Base-by-base conservation (phyloP, 1,140 invertebrate species). In the Latrodectus geometricus region DNA sequence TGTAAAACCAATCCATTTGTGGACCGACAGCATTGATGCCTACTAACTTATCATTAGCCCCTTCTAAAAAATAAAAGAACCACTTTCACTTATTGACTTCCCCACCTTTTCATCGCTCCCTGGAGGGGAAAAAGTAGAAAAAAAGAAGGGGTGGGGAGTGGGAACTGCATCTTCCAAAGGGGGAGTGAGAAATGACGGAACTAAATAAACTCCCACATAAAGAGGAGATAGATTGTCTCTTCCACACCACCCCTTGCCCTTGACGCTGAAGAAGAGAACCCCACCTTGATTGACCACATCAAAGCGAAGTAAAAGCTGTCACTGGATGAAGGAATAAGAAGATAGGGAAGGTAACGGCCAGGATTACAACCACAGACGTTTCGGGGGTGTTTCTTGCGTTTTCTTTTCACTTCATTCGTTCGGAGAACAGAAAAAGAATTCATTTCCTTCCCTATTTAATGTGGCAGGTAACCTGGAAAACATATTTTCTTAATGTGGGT, bases 101-200 rank as follows among this genome's bases (percentile, higher is more conserved):
- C 82, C 82, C 82, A 76, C 82, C 72, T 84, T 83, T 84, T 84
- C 82, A 84, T 84, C 82, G 82, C 56, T 84, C 82, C 82, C 82
- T 8, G n/a, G 35, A 70, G 52, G 50, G 72, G 69, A 66, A 66
- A 48, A 61, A 35, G 35, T 3, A 5, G 2, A 35, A 5, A 35
- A 35, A 35, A 23, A 23, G 11, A 21, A 70, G 21, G 68, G 68
- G 68, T 20, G 17, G 17, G 21, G 5, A 5, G 5, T 35, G 35
- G 5, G 35, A 35, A 1, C 2, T 35, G 1, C 35, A 35, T 1
- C 35, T 35, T 50, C 49, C 49, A 52, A 50, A n/a, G 12, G 70
- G 23, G 48, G 70, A 23, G 70, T 9, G 48, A 2, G 21, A 61
- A 23, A 83, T 83, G 80, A 83, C 69, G 70, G 80, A 20, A 17